These are phyloP conservation scores for Leptocoma aspasia DNA, from an alignment of 2,113 vertebrate genomes.

Conservation along the genomic window DNA sequence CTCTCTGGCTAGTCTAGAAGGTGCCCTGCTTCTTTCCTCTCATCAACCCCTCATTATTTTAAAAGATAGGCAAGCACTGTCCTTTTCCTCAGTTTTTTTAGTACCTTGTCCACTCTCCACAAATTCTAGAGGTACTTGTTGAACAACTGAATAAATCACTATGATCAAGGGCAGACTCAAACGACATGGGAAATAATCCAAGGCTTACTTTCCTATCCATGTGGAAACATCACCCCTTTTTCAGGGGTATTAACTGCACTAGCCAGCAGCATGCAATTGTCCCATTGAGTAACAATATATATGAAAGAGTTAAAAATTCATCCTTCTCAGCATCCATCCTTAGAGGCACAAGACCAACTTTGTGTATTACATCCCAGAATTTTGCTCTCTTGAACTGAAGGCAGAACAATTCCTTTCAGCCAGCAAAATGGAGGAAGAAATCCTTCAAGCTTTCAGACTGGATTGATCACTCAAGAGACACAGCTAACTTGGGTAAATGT, in stretches of 20 bases:
- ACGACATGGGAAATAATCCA: neutral
- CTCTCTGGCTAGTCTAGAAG: neutral
- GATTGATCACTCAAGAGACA: slow-evolving; percentile 51
- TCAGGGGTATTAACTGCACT: neutral
- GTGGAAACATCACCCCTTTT: neutral
- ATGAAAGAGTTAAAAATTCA: neutral
- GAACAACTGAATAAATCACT: neutral
- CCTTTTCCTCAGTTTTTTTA: neutral
- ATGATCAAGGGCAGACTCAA: neutral
- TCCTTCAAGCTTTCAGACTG: slow-evolving; percentile 30
- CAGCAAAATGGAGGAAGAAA: slow-evolving; percentile 34
- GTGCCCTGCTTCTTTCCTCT: neutral
- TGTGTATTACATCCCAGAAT: neutral
- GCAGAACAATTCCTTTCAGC: neutral
- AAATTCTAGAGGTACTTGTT: neutral
- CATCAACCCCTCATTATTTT: neutral
- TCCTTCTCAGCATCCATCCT: neutral
- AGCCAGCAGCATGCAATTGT: neutral
- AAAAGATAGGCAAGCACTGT: neutral
- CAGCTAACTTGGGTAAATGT: neutral
- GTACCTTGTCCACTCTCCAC: neutral
- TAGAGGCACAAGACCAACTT: neutral
- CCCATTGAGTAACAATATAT: neutral
- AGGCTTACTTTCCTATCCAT: neutral
- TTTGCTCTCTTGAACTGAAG: neutral